These are phyloP conservation scores for Dicerorhinus sumatrensis DNA, from an alignment of 2,113 vertebrate genomes.

Conservation along the genomic window DNA sequence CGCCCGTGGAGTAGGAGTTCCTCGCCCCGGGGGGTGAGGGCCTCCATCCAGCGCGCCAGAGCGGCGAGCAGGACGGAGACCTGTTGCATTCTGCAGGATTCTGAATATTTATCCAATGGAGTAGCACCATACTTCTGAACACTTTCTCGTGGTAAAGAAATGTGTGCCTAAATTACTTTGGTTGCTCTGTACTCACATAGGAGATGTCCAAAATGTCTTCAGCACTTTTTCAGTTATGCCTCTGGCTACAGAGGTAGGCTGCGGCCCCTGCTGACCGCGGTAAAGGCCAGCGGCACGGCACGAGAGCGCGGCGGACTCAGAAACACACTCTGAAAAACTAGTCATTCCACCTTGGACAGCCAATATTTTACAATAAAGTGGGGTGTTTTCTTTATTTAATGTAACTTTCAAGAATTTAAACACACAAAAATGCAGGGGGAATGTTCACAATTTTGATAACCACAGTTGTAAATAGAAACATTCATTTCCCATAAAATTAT, in stretches of 20 bases:
- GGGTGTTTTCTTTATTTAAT: conserved; percentile 84
- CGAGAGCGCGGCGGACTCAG: background rate
- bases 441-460: conserved; percentile 86
- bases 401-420: conserved; percentile 85
- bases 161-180: background rate
- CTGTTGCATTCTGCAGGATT: conserved; percentile 67
- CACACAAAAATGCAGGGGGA: conserved; percentile 86
- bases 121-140: background rate
- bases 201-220: conserved; percentile 72
- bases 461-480: conserved; percentile 88
- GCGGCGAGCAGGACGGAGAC: conserved; percentile 46
- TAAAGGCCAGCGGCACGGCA: background rate
- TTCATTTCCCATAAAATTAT: conserved; percentile 88
- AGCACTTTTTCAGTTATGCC: background rate
- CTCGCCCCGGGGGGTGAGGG: rapidly evolving
- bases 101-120: background rate
- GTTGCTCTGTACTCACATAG: conserved; percentile 13
- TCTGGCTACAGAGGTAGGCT: conserved; percentile 30
- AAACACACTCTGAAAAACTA: background rate
- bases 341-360: background rate
- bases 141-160: background rate
- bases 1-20: rapidly evolving
- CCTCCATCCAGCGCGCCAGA: rapidly evolving
- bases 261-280: background rate
- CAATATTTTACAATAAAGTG: conserved; percentile 82